Percentiles rank a stretch among this genome's conserved stretches.
phyloP scores from a whole-genome alignment of 2,797 vertebrate species.

The Mus caroli region DNA sequence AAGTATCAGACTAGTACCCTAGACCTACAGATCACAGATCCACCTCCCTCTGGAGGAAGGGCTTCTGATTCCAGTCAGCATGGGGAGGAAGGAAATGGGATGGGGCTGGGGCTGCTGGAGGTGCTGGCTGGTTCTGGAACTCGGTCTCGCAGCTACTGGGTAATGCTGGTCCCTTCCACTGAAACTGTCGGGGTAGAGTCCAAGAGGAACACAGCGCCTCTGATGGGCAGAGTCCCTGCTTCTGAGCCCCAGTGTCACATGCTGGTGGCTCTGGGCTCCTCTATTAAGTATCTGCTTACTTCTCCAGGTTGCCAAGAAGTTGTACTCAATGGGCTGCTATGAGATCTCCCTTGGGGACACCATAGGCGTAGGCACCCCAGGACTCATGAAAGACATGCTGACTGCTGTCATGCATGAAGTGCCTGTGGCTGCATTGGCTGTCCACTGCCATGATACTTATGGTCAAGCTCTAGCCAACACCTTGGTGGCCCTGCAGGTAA shows the following conservation, averaged over 20 bases:
- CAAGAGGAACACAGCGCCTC: background rate
- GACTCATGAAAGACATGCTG: slow-evolving; percentile 95
- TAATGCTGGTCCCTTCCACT: background rate
- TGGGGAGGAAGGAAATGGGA: background rate
- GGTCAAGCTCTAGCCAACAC: slow-evolving; percentile 98
- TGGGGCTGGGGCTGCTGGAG: too few relatives aligned
- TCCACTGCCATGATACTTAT: slow-evolving; percentile 99
- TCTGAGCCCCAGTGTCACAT: background rate
- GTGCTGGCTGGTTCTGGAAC: background rate
- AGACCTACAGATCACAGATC: background rate
- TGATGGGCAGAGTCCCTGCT: background rate
- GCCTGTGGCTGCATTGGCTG: slow-evolving; percentile 93
- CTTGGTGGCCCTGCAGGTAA: slow-evolving; percentile 96
- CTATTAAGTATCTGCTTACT: background rate
- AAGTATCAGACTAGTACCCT: background rate
- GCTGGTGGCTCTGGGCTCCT: background rate
- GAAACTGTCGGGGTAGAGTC: background rate
- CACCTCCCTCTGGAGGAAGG: background rate
- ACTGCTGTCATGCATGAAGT: slow-evolving; percentile 93
- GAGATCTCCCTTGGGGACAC: slow-evolving; percentile 99
- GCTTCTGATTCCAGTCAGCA: background rate
- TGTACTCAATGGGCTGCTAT: slow-evolving; percentile 98
- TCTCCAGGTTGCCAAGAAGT: slow-evolving; percentile 94
- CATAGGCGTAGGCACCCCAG: slow-evolving; percentile 96
- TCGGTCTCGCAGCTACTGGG: background rate